These are phyloP conservation scores for Drosophila affinis DNA, from an alignment of 2,888 invertebrate genomes.

Conservation along the genomic window DNA sequence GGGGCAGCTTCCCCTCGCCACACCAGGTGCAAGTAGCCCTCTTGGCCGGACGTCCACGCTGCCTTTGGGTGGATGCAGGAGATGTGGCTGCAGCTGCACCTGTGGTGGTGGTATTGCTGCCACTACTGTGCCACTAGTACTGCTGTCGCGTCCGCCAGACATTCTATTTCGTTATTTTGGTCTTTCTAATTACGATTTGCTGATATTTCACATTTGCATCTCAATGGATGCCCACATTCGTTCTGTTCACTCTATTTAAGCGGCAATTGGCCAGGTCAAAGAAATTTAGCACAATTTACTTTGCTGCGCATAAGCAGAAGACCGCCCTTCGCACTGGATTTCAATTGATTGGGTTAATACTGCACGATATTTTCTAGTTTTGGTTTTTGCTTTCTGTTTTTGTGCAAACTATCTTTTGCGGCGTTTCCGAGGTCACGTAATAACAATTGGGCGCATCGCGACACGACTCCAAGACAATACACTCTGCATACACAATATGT, in stretches of 20 bases:
- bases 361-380: neutral
- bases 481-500: constrained; percentile 3
- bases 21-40: constrained; percentile 92
- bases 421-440: constrained; percentile 76
- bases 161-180: constrained; percentile 51
- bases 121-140: constrained; percentile 52
- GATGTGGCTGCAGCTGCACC: constrained; percentile 49
- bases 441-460: constrained; percentile 67
- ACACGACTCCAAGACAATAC: constrained; percentile 27
- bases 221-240: neutral
- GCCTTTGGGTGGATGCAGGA: constrained; percentile 60
- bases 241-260: neutral
- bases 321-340: neutral
- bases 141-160: constrained; percentile 81
- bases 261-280: neutral
- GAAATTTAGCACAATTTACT: neutral
- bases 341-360: neutral
- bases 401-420: constrained; percentile 55
- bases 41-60: constrained; percentile 90
- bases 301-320: neutral
- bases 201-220: constrained; percentile 29
- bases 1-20: constrained; percentile 91
- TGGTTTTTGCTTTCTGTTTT: constrained; percentile 29
- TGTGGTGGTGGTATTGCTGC: constrained; percentile 47
- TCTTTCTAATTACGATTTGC: constrained; percentile 14